Base-by-base conservation (phyloP, 2,113 vertebrate species). In the Amphilophus citrinellus region DNA sequence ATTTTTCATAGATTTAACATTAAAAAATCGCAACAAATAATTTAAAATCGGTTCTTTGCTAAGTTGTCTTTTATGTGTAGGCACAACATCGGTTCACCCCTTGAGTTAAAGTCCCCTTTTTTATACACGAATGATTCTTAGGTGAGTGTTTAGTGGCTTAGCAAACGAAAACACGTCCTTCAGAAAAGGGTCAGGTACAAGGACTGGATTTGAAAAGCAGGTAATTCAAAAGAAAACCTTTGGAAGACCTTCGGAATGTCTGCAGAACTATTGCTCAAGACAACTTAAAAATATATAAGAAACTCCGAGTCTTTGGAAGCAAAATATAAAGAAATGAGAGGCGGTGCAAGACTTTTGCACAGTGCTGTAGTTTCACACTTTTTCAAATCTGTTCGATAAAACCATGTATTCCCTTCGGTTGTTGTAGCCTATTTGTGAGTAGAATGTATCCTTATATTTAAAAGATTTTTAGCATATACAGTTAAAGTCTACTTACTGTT, bases 401-500 rank as follows among this genome's bases (percentile, higher is more conserved):
- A 56, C 1, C 53, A 14, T 35, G n/a, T 35, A n/a, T 14, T 53
- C 10, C 13, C 18, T 27, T 56, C 35, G 47, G 6, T 56, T 18
- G 17, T 30, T 35, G 10, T 20, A 71, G 20, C 66, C 10, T 20
- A 32, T 71, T 71, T 53, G 10, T 71, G 24, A 71, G 7, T 56
- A 73, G 10, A 73, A 20, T 53, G 56, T 5, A 7, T 7, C 18
- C 27, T 8, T 56, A 32, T 73, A 7, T n/a, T 57, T n/a, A n/a
- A n/a, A 57, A 20, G 18, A 56, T 18, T 10, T 10, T 10, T 4
- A 57, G 50, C 17, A 53, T 53, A 53, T 39, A 4, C 47, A 30
- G 15, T 56, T 85, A 2, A 59, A 39, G 27, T 10, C 3, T 10
- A 73, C 60, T 86, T 82, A 90, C 89, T 7, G 27, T 22, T 44